Evolutionary conservation across 2,797 vertebrate species (phyloP), one percentile per base, ranked within the genome.

Genomic region (Protosalanx chinensis): DNA sequence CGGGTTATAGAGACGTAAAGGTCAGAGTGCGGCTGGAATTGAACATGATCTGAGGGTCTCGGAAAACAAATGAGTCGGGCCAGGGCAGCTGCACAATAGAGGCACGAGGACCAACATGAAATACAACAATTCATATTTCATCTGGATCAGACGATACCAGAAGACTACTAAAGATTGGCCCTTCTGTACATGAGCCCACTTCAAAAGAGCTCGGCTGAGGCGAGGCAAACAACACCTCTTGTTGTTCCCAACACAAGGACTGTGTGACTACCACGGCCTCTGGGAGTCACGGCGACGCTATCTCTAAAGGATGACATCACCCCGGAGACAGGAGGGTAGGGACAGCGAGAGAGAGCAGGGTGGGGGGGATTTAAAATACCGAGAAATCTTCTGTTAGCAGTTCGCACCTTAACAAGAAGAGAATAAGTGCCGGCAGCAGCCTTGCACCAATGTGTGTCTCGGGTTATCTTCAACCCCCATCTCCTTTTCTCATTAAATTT

Each of bases 161-260:
- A 80, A 61, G 81, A 86, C 37, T 67, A 71, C 60, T 46, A 58
- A 71, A 27, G 23, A 73, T 73, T 46, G 60, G 71, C 76, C 51
- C 32, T 72, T 78, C 81, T 8, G 46, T 75, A 72, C 58, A 57
- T 57, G 75, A 75, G 70, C 74, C 18, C 84, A 61, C 76, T 81
- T 88, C 88, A 82, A 90, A 90, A 91, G 75, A 79, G 62, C 71
- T 58, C 78, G 80, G 83, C 87, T 90, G 89, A 88, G 23, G 18
- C 67, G 10, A 70, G 46, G 51, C 16, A 85, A 72, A 90, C 85
- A 90, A 86, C 73, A 72, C 76, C 66, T 51, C 76, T 81, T 76
- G 76, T 85, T 83, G 27, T 88, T 83, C 35, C 64, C 64, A 64
- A 71, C 23, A 65, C 72, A 69, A 63, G 33, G 4, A 78, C 77